Evolutionary conservation across 35 echinoderm and acorn worm species (phyloP).

Genomic region (Lytechinus pictus): DNA sequence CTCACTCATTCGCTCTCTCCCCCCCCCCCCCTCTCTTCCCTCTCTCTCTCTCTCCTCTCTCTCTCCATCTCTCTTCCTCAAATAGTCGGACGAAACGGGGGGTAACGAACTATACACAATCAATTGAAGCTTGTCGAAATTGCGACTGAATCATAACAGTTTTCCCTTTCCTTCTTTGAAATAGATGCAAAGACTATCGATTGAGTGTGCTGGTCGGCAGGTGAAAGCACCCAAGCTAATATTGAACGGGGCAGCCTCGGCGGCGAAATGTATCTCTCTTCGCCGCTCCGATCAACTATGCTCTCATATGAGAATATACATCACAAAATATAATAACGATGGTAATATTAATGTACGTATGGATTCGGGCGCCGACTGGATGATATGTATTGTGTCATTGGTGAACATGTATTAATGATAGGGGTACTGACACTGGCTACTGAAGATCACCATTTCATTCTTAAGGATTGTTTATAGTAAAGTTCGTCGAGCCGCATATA

Average conservation of each 20-base stretch:
- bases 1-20: no score
- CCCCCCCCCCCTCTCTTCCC: no score
- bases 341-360: neutral
- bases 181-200: neutral
- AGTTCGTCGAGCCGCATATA: no score
- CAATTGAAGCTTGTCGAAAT: neutral
- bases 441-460: no score
- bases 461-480: no score
- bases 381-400: neutral
- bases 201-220: neutral
- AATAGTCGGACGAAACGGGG: neutral
- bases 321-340: neutral
- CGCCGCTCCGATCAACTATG: neutral
- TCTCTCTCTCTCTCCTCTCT: neutral
- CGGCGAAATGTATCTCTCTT: neutral
- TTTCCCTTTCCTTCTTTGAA: neutral
- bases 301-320: neutral
- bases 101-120: neutral
- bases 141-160: slow-evolving; percentile 47
- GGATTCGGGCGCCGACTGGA: neutral
- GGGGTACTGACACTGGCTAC: no score
- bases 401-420: neutral
- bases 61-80: neutral
- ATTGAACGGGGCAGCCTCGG: neutral
- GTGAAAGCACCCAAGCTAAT: neutral